Percentiles rank a stretch among this genome's conserved stretches.
Evolutionary conservation across 2,113 vertebrate genomes (phyloP).

Genomic region (Crotalus helleri): DNA sequence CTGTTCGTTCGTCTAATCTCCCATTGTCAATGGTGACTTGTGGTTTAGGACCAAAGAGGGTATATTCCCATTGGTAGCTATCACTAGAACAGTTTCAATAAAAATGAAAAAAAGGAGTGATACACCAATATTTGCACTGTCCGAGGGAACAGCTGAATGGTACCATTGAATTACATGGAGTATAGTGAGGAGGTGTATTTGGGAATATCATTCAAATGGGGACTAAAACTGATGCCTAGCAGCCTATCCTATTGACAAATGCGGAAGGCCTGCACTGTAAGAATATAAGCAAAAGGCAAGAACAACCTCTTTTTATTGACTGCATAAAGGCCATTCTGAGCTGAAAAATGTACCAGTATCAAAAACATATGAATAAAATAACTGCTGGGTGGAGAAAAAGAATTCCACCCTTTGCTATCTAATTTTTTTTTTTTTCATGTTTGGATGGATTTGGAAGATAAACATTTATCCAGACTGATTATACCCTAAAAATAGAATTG

Average conservation of each 20-base stretch:
- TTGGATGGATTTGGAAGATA: not conserved
- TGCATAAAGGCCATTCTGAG: not conserved
- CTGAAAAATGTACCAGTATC: not conserved
- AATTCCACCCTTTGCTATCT: not conserved
- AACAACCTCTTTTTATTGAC: not conserved
- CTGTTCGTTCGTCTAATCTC: not conserved
- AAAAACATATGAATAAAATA: not conserved
- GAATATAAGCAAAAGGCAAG: not conserved
- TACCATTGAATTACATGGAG: not conserved
- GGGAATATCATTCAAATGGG: not conserved
- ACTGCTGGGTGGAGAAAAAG: not conserved
- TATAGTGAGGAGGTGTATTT: not conserved
- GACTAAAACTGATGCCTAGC: not conserved
- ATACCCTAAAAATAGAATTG: not conserved
- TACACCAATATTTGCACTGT: not conserved
- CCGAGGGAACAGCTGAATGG: not conserved
- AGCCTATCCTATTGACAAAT: not conserved
- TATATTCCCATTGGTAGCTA: not conserved
- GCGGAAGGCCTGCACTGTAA: not conserved
- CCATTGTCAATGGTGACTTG: not conserved
- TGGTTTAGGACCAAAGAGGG: not conserved
- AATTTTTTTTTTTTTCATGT: not conserved
- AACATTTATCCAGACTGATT: not conserved
- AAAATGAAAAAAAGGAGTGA: not conserved
- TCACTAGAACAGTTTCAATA: not conserved